These are phyloP conservation scores for Protodeltote pygarga DNA, from an alignment of 2,888 invertebrate genomes.

Conservation along the genomic window DNA sequence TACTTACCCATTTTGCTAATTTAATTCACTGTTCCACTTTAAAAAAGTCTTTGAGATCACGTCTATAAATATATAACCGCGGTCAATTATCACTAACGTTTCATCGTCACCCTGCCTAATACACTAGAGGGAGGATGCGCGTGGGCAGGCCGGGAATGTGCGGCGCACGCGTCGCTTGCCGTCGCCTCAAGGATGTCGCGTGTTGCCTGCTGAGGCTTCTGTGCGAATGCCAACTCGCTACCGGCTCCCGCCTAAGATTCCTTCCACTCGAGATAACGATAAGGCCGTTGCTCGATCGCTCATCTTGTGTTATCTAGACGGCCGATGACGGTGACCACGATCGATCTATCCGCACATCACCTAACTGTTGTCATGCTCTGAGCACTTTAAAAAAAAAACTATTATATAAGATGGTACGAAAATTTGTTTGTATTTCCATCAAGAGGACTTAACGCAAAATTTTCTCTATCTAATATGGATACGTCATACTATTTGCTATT, in stretches of 20 bases:
- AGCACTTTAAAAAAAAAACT: constrained; percentile 39
- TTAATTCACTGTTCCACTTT: constrained; percentile 73
- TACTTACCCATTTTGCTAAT: constrained; percentile 80
- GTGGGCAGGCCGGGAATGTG: constrained; percentile 52
- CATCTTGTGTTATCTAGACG: constrained; percentile 78
- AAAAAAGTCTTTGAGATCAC: constrained; percentile 74
- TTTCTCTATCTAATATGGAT: too few relatives aligned
- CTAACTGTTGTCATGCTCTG: constrained; percentile 50
- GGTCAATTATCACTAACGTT: constrained; percentile 69
- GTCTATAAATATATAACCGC: constrained; percentile 64
- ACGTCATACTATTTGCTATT: not conserved
- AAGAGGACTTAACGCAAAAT: too few relatives aligned
- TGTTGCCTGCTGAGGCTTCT: constrained; percentile 81
- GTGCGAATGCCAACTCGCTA: constrained; percentile 78
- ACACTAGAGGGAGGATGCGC: constrained; percentile 64
- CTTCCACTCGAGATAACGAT: constrained; percentile 82
- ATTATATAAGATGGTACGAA: constrained; percentile 55
- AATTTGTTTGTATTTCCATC: constrained; percentile 2
- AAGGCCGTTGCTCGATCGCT: constrained; percentile 75
- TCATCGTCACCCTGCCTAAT: constrained; percentile 77
- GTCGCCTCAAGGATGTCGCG: constrained; percentile 80
- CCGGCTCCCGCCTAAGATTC: constrained; percentile 74
- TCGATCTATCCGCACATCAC: constrained; percentile 66
- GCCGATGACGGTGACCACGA: constrained; percentile 65
- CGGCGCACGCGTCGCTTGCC: constrained; percentile 61